These are phyloP conservation scores for Galbula dea DNA, from an alignment of 2,113 vertebrate species.

Conservation along the genomic window DNA sequence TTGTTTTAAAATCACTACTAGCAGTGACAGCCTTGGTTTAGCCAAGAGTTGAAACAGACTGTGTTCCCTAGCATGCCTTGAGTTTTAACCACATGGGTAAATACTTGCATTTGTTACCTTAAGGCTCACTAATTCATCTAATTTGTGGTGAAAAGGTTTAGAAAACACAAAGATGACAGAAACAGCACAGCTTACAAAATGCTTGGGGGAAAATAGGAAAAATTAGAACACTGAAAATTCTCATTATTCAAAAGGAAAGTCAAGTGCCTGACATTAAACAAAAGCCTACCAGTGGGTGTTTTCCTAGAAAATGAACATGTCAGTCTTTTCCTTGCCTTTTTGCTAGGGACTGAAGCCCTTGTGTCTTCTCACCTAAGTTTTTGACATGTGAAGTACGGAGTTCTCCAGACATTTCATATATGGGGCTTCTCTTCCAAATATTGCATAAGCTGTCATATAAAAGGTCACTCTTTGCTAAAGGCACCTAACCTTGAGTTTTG, in stretches of 20 bases:
- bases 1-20: neutral
- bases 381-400: neutral
- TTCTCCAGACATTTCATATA: neutral
- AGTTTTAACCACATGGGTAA: neutral
- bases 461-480: neutral
- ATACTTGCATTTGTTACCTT: constrained; percentile 4
- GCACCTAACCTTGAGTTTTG: neutral
- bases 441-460: neutral
- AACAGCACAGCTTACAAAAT: neutral
- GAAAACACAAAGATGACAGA: neutral
- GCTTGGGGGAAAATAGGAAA: neutral
- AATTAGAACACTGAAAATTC: neutral
- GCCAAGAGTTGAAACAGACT: neutral
- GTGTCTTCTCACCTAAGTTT: neutral
- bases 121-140: neutral
- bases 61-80: neutral
- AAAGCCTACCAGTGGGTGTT: neutral
- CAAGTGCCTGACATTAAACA: neutral
- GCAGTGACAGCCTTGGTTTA: neutral
- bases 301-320: neutral
- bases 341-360: neutral
- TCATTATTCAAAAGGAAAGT: neutral
- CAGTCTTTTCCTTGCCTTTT: neutral
- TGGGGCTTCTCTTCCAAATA: neutral
- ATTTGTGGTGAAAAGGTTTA: neutral